Percentiles rank a stretch among this genome's conserved stretches.
Conservation (phyloP, 2,888 invertebrate species). For the Luperina nickerlii region DNA sequence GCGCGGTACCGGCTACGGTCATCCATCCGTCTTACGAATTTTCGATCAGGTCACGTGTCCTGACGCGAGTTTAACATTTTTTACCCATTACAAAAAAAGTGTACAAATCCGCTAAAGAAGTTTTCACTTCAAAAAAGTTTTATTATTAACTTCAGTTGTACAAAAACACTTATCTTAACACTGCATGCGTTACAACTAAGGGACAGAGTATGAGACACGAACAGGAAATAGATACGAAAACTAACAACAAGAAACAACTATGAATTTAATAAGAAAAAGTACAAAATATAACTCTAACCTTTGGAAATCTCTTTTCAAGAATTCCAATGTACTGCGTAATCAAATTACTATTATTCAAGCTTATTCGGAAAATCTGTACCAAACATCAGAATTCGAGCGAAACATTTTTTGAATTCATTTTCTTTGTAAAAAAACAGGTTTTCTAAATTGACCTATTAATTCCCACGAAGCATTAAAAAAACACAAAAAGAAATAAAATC, state of each 20-base stretch:
- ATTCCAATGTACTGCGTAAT: background rate
- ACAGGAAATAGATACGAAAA: background rate
- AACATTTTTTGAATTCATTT: background rate
- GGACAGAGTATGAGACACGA: background rate
- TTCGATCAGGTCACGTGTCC: no score
- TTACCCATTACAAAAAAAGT: no score
- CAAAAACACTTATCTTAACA: no score
- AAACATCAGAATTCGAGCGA: background rate
- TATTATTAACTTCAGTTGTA: no score
- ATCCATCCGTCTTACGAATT: no score
- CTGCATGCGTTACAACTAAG: no score
- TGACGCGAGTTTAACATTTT: no score
- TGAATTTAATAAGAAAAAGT: background rate
- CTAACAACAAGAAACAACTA: background rate
- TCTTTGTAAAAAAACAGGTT: background rate
- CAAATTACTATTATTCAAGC: background rate
- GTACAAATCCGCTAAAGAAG: no score
- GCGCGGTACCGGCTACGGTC: no score
- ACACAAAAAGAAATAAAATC: slow-evolving; percentile 11
- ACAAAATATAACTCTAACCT: background rate
- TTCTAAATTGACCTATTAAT: slow-evolving; percentile 31
- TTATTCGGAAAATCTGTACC: background rate
- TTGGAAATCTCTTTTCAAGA: background rate
- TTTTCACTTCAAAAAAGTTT: no score
- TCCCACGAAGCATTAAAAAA: slow-evolving; percentile 33